These are phyloP conservation scores for Ahaetulla prasina DNA, from an alignment of 2,113 vertebrate genomes.

Conservation along the genomic window DNA sequence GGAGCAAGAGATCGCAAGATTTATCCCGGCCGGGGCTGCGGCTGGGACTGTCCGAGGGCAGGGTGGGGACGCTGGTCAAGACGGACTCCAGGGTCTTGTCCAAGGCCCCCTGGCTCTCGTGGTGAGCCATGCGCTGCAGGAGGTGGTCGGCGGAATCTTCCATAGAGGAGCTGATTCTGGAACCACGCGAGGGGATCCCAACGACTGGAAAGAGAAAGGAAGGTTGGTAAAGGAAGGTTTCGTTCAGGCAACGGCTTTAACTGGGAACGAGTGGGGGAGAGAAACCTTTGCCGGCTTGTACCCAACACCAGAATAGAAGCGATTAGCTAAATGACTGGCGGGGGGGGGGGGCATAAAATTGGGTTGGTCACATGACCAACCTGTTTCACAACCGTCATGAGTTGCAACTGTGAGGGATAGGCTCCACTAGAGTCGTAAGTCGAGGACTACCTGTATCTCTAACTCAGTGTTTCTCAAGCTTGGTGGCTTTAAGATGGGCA, in stretches of 20 bases:
- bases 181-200: constrained; percentile 39
- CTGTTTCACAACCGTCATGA: not conserved
- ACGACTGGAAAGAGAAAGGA: constrained; percentile 47
- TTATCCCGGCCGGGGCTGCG: constrained; percentile 65
- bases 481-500: too few relatives aligned
- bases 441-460: too few relatives aligned
- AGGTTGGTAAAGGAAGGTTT: not conserved
- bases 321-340: too few relatives aligned
- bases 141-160: constrained; percentile 69
- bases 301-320: not conserved
- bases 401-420: too few relatives aligned
- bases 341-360: too few relatives aligned
- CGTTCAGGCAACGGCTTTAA: not conserved
- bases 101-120: constrained; percentile 56
- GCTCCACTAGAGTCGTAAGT: too few relatives aligned
- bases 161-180: constrained; percentile 46
- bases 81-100: constrained; percentile 67
- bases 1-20: constrained; percentile 49
- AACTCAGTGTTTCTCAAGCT: too few relatives aligned
- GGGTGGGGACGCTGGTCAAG: constrained; percentile 49
- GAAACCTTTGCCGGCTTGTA: not conserved
- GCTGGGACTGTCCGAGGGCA: constrained; percentile 58
- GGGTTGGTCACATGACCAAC: too few relatives aligned
- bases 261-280: not conserved
- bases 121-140: constrained; percentile 69